These are phyloP conservation scores for Harmothoe impar DNA, from an alignment of 2,888 invertebrate genomes.

Conservation along the genomic window DNA sequence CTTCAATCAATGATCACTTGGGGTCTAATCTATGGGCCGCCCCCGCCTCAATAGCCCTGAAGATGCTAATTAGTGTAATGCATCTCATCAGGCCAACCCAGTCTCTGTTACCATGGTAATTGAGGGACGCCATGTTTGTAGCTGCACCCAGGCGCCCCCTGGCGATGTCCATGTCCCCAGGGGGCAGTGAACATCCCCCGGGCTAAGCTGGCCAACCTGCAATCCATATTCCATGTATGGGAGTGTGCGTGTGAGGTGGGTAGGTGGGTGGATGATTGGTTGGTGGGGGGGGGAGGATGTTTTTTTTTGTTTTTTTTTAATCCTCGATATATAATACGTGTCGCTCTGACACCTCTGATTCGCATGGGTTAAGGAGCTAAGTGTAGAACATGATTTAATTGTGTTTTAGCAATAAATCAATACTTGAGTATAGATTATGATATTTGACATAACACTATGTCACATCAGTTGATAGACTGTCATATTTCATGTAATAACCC, in stretches of 20 bases:
- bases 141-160: neutral
- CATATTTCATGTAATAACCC: too few relatives aligned
- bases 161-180: neutral
- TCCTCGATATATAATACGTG: too few relatives aligned
- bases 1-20: neutral
- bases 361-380: too few relatives aligned
- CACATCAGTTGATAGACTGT: too few relatives aligned
- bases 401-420: too few relatives aligned
- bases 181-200: neutral
- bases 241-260: neutral
- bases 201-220: neutral
- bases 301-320: too few relatives aligned
- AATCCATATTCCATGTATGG: neutral
- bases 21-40: neutral
- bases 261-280: neutral
- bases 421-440: too few relatives aligned
- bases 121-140: neutral
- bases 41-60: neutral
- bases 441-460: too few relatives aligned
- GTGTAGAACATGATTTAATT: too few relatives aligned
- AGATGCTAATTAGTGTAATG: slow-evolving; percentile 28
- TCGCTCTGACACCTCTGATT: too few relatives aligned
- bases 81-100: neutral
- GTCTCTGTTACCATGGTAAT: neutral
- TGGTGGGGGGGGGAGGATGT: neutral